Evolutionary conservation across 2,888 invertebrate species (phyloP), one percentile per base, ranked within the genome.

Genomic region (Catonia carolina): DNA sequence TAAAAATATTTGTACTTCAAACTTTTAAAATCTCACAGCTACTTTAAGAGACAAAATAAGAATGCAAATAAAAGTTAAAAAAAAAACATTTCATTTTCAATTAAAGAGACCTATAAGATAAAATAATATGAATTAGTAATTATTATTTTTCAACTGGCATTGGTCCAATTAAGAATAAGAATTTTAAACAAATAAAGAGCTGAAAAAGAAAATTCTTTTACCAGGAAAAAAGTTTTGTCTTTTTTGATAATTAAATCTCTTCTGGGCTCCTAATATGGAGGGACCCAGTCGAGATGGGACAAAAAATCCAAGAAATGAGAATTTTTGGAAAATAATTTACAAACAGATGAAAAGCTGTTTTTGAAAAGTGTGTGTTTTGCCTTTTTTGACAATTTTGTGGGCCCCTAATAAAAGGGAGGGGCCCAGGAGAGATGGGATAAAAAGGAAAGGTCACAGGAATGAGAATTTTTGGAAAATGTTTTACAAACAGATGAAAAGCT

Each of bases 381-480:
- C 47, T 41, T 53, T n/a, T n/a, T n/a, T n/a, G n/a, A 42, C 51
- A 39, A 31, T 57, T 53, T 49, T 49, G 49, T 48, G 36, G 53
- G 41, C 53, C 50, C 35, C 41, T 36, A 8, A 17, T 41, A 20
- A 41, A 20, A 22, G 41, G 22, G 31, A 18, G n/a, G 50, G 39
- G 55, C 55, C 55, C 41, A 41, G 41, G 41, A 41, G 41, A 10
- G 41, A 41, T 22, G 8, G 41, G 41, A 41, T 10, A 3, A 2
- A 20, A 17, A 22, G 22, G 22, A 23, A 1, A 45, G 20, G 17
- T 18, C 22, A 12, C 18, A 22, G 41, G 18, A 41, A n/a, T 4
- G 41, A 41, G 41, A 41, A 2, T 41, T 17, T 17, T 20, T 18
- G 41, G 22, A 20, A 41, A 14, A 22, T 15, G 22, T 20, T 15